phyloP scores from a whole-genome alignment of 2,888 invertebrate genomes.

The Drosophila greeni region DNA sequence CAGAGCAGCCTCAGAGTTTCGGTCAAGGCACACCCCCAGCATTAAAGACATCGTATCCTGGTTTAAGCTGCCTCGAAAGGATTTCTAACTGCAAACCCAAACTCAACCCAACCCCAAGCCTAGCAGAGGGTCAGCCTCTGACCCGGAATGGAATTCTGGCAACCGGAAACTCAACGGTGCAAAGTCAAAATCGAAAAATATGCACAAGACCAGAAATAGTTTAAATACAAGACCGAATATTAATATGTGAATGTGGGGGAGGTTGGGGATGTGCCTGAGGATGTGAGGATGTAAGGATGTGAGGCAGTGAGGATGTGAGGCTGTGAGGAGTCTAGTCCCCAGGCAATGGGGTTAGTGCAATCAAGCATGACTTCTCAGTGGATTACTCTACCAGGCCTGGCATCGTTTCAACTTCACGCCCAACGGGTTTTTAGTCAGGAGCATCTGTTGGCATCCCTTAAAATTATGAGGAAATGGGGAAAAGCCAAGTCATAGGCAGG shows the following conservation, averaged over 20 bases:
- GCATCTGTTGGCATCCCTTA: not conserved
- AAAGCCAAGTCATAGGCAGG: conserved; percentile 2
- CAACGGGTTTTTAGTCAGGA: conserved; percentile 21
- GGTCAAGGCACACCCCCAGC: not conserved
- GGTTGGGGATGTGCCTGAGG: not conserved
- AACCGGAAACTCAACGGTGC: conserved; percentile 47
- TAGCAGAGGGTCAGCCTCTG: conserved; percentile 14
- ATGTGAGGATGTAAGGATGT: not conserved
- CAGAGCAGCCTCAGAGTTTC: not conserved
- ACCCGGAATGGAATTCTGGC: conserved; percentile 43
- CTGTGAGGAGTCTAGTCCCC: conserved; percentile 5
- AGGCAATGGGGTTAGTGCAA: conserved; percentile 47
- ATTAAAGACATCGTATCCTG: conserved; percentile 1
- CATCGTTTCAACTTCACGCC: conserved; percentile 60
- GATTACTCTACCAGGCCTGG: conserved; percentile 53
- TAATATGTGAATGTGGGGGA: conserved; percentile 50
- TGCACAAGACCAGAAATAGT: conserved; percentile 49
- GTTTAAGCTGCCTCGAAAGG: not conserved
- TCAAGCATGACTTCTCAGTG: conserved; percentile 60
- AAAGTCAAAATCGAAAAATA: conserved; percentile 61
- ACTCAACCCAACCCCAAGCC: not conserved
- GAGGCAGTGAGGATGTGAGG: not conserved
- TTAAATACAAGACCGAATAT: conserved; percentile 60
- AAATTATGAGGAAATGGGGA: not conserved
- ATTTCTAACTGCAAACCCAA: not conserved